Base-by-base conservation (phyloP, 2,888 invertebrate genomes). In the Epicampocera succincta region DNA sequence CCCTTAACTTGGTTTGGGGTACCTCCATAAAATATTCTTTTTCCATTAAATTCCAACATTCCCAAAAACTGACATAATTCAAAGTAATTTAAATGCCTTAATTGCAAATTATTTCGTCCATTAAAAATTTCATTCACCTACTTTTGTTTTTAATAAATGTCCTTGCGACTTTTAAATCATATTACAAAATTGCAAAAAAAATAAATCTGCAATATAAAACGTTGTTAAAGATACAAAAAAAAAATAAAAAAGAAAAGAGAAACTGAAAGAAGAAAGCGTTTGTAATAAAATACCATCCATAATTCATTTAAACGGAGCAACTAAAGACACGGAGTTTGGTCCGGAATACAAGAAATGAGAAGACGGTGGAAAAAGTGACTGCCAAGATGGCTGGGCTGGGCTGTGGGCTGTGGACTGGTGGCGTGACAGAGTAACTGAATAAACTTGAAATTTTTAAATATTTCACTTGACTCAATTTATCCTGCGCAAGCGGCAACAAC, bases 211-310 rank as follows among this genome's bases (percentile, higher is more conserved):
- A 40, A 40, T 6, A 58, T 9, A 19, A 17, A 8, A 25, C 3
- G 11, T 6, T 42, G 12, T 40, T 61, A 50, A 11, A 15, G 60
- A 60, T 48, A 65, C 60, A 60, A 42, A 60, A 3, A 25, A 25
- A 33, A 13, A 40, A 13, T 38, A 40, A 15, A 13, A 0, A 21
- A 13, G 46, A 60, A 44, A 61, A 78, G 25, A 40, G 9, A 13
- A 0, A 21, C 8, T 38, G 42, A 44, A 61, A 78, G 25, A 25
- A 25, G 25, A 33, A 9, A 74, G 46, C 63, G 29, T 81, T 77
- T 77, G 73, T 81, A 69, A 82, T 74, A 77, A 74, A 74, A 74
- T 74, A 60, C 65, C 77, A 78, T 69, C 77, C 65, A 82, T 82
- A 77, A 77, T 60, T 82, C 69, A 78, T 69, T 60, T 61, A 68